Evolutionary conservation across 2,797 vertebrate species (phyloP).

Genomic region (Rhinatrema bivittatum): DNA sequence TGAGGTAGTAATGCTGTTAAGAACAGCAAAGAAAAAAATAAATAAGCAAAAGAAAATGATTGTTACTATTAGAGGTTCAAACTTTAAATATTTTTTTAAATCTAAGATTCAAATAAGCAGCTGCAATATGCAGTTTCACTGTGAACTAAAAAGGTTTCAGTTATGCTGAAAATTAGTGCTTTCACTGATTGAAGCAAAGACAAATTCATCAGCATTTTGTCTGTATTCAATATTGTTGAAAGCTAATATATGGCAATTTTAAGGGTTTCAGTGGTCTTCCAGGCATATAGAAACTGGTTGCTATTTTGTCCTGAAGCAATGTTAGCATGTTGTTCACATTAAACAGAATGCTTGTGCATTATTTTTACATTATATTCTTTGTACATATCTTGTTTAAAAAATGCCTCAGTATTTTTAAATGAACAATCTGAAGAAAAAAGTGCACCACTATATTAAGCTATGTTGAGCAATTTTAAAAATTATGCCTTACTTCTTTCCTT

Average conservation of each 20-base stretch:
- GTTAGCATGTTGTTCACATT: conserved; percentile 35
- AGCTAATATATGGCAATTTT: conserved; percentile 9
- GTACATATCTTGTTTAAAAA: too few relatives aligned
- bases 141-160: conserved; percentile 13
- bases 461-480: too few relatives aligned
- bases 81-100: conserved; percentile 16
- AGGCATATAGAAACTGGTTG: conserved; percentile 24
- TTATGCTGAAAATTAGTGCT: conserved; percentile 12
- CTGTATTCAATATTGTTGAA: conserved; percentile 20
- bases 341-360: conserved; percentile 49
- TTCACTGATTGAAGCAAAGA: conserved; percentile 26
- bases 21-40: too few relatives aligned
- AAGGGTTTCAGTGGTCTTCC: conserved; percentile 20
- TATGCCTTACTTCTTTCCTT: too few relatives aligned
- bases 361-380: conserved; percentile 50
- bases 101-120: conserved; percentile 28
- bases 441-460: too few relatives aligned
- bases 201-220: conserved; percentile 13
- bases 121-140: conserved; percentile 21
- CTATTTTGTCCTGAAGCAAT: conserved; percentile 24
- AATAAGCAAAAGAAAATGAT: too few relatives aligned
- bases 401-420: too few relatives aligned
- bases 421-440: too few relatives aligned
- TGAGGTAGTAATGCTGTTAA: too few relatives aligned
- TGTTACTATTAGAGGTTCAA: conserved; percentile 40